These are phyloP conservation scores for Caenorhabditis remanei DNA, from an alignment of 1,140 invertebrate genomes.

Conservation along the genomic window DNA sequence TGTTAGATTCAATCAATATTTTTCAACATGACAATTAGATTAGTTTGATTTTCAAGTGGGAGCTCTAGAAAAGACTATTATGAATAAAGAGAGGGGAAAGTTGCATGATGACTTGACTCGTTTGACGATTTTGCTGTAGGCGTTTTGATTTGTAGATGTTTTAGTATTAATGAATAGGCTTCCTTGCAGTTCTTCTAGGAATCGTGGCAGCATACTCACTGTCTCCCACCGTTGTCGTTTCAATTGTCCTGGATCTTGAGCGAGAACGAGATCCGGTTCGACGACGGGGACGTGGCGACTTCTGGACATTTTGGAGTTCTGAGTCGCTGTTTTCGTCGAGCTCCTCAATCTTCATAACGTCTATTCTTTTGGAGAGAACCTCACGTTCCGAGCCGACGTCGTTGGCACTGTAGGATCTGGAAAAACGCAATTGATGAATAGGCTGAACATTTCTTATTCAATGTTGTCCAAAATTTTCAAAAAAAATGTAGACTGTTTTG, in stretches of 20 bases:
- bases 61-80: background rate
- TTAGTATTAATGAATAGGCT: background rate
- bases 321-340: constrained; percentile 19
- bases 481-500: too few relatives aligned
- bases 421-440: background rate
- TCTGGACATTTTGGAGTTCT: background rate
- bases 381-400: constrained; percentile 60
- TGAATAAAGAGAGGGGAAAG: background rate
- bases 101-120: background rate
- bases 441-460: too few relatives aligned
- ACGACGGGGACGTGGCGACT: constrained; percentile 22
- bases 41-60: background rate
- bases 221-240: background rate
- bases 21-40: constrained; percentile 11
- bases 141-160: background rate
- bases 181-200: constrained; percentile 15
- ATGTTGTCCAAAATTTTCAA: too few relatives aligned
- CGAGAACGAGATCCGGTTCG: constrained; percentile 39
- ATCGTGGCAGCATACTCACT: constrained; percentile 10
- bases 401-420: constrained; percentile 66
- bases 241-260: constrained; percentile 57
- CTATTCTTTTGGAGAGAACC: background rate
- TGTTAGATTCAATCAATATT: background rate
- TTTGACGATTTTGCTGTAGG: constrained; percentile 1
- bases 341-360: constrained; percentile 41